Evolutionary conservation across 2,888 invertebrate genomes (phyloP), one percentile per base, ranked within the genome.

Genomic region (Trichopria drosophilae): DNA sequence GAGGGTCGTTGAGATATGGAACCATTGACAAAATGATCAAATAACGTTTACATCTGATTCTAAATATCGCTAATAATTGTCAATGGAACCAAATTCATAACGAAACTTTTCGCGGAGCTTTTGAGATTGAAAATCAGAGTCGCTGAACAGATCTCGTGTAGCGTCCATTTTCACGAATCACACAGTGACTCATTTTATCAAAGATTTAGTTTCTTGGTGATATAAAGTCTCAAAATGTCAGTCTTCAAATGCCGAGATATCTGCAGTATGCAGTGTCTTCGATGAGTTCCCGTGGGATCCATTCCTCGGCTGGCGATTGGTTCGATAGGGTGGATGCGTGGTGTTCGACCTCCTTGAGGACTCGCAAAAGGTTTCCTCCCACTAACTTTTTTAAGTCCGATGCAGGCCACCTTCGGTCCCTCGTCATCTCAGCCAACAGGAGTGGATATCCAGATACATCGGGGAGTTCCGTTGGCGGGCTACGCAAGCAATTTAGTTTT

Each of bases 391-490:
- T 81, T 32, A 83, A 79, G 31, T 82, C 81, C 2, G 80, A 79
- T 54, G 79, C 79, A 1, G 80, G 80, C 83, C 83, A 83, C 36
- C 79, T 76, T n/a, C 82, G 72, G 60, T 81, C 80, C 19, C 80
- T 72, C 1, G 82, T 79, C 39, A 86, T 64, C 65, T 84, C 84
- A 4, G 84, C 83, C 54, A 86, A 73, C 15, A 86, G 69, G 16
- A 81, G 75, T 0, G 84, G 82, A 65, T 84, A 85, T 52, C 76
- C 79, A 29, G 80, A 80, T 12, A 80, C 80, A 59, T 82, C 81
- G 36, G 80, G 80, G 16, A 82, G 66, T 39, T 80, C 81, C 9
- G 70, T 68, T 1, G 81, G 81, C 9, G 79, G 72, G 51, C 81
- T 81, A 65, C 7, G 52, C 44, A 44, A 55, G 37, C 23, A 36